Evolutionary conservation across 1,140 invertebrate genomes (phyloP), one percentile per base, ranked within the genome.

Genomic region (Zaprionus ornatus): DNA sequence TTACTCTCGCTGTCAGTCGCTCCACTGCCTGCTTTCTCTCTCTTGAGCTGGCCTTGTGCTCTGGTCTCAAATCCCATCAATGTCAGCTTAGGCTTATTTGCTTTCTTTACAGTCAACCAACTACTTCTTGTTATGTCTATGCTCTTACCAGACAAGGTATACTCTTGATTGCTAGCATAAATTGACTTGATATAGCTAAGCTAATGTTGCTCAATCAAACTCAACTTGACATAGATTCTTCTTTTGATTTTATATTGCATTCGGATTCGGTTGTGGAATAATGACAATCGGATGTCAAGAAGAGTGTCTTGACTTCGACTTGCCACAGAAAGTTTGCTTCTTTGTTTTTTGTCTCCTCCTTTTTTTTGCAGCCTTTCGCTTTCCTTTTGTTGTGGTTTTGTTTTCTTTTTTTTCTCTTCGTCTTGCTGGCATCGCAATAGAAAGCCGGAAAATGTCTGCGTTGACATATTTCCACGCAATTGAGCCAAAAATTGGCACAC

Each of bases 381-480:
- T 56, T 56, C 3, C 60, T 67, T 68, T 77, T 80, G 61, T 80
- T 82, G 74, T 64, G 74, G 57, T 55, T 70, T 67, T 54, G 55
- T 59, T 54, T 54, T 59, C 67, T 67, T 59, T 59, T 70, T 67
- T 59, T 52, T 57, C 48, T 76, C 32, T 19, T 25, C 3, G 25
- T 50, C n/a, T 15, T 55, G 21, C n/a, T 25, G n/a, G n/a, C 4
- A 13, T 0, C 23, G 40, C 54, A 50, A 37, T 32, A 27, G 56
- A 32, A 32, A 54, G 65, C 40, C 40, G 27, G 52, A 64, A 57
- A 37, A 54, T 50, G 64, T 29, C 21, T 77, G 45, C 55, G 61
- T 65, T 83, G 80, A 83, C 84, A 80, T 75, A 77, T 84, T 88
- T 84, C 65, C 78, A 68, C 71, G 66, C 85, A 90, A 80, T 88